Evolutionary conservation across 2,797 vertebrate species (phyloP).

Genomic region (Clarias laeviceps): DNA sequence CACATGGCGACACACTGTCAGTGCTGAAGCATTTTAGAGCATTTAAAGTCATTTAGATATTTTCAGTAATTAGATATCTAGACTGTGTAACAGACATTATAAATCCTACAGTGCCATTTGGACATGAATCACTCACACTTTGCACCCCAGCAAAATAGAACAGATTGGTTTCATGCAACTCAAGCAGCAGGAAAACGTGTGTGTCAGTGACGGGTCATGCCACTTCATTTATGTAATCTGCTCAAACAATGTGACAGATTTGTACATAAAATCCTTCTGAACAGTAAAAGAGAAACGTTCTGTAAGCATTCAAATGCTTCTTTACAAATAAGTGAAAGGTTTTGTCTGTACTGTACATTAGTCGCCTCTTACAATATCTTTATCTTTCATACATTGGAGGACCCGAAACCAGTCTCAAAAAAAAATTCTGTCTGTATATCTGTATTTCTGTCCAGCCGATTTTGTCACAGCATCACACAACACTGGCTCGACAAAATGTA

Average conservation of each 20-base stretch:
- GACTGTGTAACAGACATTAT: not conserved
- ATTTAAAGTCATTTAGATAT: conserved; percentile 17
- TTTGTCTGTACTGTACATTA: no score
- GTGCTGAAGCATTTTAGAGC: conserved; percentile 1
- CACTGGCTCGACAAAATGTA: no score
- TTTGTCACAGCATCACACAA: no score
- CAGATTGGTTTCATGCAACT: conserved; percentile 35
- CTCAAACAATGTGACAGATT: conserved; percentile 21
- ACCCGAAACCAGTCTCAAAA: no score
- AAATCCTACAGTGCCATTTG: conserved; percentile 24
- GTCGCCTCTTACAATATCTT: no score
- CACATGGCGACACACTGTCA: not conserved
- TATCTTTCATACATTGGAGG: no score
- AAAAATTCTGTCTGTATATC: no score
- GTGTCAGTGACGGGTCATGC: conserved; percentile 23
- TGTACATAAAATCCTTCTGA: conserved; percentile 1
- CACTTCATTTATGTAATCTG: conserved; percentile 15
- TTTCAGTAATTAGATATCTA: conserved; percentile 17
- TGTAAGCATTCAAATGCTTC: not conserved
- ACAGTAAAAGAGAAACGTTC: not conserved
- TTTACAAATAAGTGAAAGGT: no score
- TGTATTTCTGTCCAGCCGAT: no score
- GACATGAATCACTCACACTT: conserved; percentile 35
- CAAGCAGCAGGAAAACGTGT: conserved; percentile 17
- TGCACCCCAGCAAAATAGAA: conserved; percentile 27